phyloP scores from a whole-genome alignment of 23 tunicate genomes.

The Oikopleura vanhoeffeni region DNA sequence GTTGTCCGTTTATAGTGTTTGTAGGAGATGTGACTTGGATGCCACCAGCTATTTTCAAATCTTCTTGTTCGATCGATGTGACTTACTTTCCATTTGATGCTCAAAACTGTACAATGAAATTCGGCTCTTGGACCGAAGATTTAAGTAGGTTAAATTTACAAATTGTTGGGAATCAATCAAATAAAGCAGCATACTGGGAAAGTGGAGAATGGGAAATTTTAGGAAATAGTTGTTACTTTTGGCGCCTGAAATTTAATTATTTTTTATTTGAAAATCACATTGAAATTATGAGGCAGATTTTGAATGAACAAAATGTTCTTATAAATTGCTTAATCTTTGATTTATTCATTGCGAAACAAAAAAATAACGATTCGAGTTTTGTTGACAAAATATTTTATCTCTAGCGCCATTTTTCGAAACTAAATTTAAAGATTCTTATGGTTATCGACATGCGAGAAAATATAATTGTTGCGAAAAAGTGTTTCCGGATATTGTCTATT shows the following conservation, averaged over 20 bases:
- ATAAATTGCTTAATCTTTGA: no score
- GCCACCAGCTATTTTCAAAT: slow-evolving; percentile 67
- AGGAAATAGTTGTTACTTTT: not conserved
- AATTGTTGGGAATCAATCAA: slow-evolving; percentile 22
- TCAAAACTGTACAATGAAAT: slow-evolving; percentile 28
- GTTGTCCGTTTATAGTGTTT: slow-evolving; percentile 20
- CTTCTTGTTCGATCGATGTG: slow-evolving; percentile 67
- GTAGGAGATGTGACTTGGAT: slow-evolving; percentile 54
- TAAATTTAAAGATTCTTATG: not conserved
- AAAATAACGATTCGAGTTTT: no score
- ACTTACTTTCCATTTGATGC: slow-evolving; percentile 78
- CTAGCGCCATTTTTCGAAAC: no score
- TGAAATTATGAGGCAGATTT: no score
- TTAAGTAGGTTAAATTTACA: slow-evolving; percentile 27
- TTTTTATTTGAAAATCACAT: no score
- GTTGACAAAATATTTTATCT: no score
- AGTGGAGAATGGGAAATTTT: slow-evolving; percentile 64
- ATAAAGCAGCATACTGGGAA: slow-evolving; percentile 38
- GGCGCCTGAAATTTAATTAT: no score
- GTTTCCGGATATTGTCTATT: slow-evolving; percentile 39
- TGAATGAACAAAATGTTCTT: no score
- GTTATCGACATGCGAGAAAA: slow-evolving; percentile 58
- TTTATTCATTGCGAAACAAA: no score
- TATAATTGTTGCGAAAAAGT: slow-evolving; percentile 87
- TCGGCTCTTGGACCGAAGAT: slow-evolving; percentile 60